Evolutionary conservation across 2,113 vertebrate species (phyloP).

Genomic region (Bubo blakistoni): DNA sequence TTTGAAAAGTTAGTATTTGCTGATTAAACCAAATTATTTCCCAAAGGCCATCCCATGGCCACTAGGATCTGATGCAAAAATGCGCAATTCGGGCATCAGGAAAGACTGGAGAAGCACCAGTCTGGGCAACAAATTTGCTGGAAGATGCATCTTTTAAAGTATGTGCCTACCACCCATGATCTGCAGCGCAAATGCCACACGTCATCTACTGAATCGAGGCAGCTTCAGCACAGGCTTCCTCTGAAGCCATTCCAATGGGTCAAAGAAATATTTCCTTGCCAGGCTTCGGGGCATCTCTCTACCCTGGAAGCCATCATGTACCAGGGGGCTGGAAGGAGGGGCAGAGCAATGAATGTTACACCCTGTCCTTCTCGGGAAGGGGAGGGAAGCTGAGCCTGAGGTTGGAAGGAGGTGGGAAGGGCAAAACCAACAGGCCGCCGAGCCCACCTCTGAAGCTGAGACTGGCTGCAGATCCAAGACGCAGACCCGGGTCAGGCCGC

Average conservation of each 20-base stretch:
- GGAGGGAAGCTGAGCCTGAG: not conserved
- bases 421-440: not conserved
- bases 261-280: not conserved
- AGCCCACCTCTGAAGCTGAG: not conserved
- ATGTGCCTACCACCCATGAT: not conserved
- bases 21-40: not conserved
- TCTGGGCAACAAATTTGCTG: rapidly evolving
- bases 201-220: not conserved
- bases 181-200: rapidly evolving
- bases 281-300: not conserved
- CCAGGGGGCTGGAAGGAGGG: not conserved
- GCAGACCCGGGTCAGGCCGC: rapidly evolving
- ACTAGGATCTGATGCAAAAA: not conserved
- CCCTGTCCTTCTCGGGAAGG: no score
- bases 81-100: rapidly evolving
- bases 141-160: not conserved
- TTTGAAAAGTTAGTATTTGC: not conserved
- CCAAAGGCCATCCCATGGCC: not conserved
- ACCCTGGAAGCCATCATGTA: not conserved
- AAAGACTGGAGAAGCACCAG: not conserved
- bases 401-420: not conserved
- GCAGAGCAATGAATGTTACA: no score
- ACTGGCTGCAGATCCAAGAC: rapidly evolving
- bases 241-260: not conserved
- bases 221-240: not conserved